Percentiles rank a stretch among this genome's conserved stretches.
These are phyloP conservation scores for Yoshiicerus persimilis DNA, from an alignment of 1,140 invertebrate species.

Conservation along the genomic window DNA sequence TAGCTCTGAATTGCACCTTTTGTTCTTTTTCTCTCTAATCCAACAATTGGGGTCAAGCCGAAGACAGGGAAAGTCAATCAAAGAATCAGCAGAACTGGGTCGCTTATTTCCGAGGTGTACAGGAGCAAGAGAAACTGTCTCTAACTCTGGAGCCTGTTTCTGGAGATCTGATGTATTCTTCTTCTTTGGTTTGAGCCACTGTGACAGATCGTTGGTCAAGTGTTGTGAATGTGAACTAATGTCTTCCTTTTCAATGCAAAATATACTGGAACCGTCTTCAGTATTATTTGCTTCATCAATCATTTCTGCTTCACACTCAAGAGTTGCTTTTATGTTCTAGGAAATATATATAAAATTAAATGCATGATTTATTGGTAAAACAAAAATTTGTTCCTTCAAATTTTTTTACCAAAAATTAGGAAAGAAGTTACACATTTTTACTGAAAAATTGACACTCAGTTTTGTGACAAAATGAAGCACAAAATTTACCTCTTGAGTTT, in stretches of 20 bases:
- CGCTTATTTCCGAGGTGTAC: background rate
- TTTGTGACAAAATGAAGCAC: background rate
- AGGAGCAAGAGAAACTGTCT: background rate
- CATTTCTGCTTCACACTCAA: background rate
- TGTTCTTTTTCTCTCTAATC: slow-evolving; percentile 18
- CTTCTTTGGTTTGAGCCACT: slow-evolving; percentile 30
- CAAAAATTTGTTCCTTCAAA: background rate
- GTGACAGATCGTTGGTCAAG: background rate
- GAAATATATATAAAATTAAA: background rate
- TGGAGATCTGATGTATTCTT: background rate
- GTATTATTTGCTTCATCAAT: background rate
- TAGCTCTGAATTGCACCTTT: background rate
- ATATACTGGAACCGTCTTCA: slow-evolving; percentile 22
- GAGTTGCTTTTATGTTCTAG: background rate
- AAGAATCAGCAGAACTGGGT: background rate
- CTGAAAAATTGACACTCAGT: too few relatives aligned
- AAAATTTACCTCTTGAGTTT: background rate
- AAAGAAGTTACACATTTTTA: background rate
- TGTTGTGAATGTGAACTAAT: background rate
- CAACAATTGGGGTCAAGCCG: background rate
- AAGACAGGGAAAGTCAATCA: slow-evolving; percentile 29
- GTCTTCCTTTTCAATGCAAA: slow-evolving; percentile 14
- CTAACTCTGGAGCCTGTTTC: background rate
- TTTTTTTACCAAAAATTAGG: background rate
- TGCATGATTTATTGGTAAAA: background rate